These are phyloP conservation scores for Myotis planiceps DNA, from an alignment of 2,797 vertebrate genomes.

Conservation along the genomic window DNA sequence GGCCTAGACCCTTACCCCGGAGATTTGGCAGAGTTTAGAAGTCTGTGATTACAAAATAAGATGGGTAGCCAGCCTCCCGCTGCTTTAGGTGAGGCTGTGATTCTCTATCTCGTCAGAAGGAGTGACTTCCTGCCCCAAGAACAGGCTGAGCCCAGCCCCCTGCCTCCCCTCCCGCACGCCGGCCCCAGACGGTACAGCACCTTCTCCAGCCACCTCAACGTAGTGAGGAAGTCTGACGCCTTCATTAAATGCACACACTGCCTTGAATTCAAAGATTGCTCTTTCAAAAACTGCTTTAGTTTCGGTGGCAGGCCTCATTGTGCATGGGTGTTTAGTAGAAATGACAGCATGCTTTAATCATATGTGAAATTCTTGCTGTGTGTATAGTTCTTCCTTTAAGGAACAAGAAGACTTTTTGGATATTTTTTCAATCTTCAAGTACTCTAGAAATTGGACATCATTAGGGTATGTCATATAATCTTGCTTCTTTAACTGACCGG, in stretches of 20 bases:
- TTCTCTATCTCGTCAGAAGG: not conserved
- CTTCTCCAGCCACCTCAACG: not conserved
- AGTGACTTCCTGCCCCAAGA: not conserved
- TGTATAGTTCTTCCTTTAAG: conserved; percentile 42
- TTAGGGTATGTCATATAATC: not conserved
- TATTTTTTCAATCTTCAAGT: not conserved
- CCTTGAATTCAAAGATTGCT: not conserved
- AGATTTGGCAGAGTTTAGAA: conserved; percentile 34
- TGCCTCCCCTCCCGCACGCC: fast-evolving
- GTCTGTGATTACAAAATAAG: not conserved
- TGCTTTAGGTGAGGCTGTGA: not conserved
- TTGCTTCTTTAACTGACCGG: not conserved
- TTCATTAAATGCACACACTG: not conserved
- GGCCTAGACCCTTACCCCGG: not conserved
- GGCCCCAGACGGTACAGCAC: not conserved
- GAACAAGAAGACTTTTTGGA: conserved; percentile 45
- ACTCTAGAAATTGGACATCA: not conserved
- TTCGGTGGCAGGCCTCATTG: not conserved
- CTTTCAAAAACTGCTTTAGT: not conserved
- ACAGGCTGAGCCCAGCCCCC: not conserved
- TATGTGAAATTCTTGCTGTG: not conserved
- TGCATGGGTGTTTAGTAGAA: not conserved
- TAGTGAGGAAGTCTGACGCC: not conserved
- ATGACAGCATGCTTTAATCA: not conserved
- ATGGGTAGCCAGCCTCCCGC: not conserved